Evolutionary conservation across 2,113 vertebrate species (phyloP), one percentile per base, ranked within the genome.

Genomic region (Morone chrysops): DNA sequence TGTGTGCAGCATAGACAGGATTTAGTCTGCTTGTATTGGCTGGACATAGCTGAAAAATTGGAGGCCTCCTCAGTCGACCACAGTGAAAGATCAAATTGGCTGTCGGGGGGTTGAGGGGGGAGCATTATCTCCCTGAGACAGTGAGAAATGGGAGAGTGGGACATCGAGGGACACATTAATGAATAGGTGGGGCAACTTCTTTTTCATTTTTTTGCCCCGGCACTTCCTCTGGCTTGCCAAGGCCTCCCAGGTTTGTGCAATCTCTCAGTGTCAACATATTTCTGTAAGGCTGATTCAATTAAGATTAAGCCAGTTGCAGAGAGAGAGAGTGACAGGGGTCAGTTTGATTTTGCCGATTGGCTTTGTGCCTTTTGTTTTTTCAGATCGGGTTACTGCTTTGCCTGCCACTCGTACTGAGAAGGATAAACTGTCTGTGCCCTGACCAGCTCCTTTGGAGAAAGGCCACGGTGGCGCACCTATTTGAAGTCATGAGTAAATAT

Each of bases 281-380:
- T 97, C 93, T 94, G 94, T 79, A 94, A 97, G 96, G 97, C 97
- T 97, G 98, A 99, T 99, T 99, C 97, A 99, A 99, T 99, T 99
- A 99, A 99, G 98, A 99, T 99, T 99, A 99, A 97, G 92, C 75
- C 94, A 94, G 93, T 94, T 88, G 78, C 82, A 84, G 90, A 86
- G 94, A 91, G 75, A 82, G 90, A 94, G 96, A 96, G 94, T 96
- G 96, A 95, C 96, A 94, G 90, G 96, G 96, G 96, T 97, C 96
- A 94, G 93, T 96, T 96, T 96, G 97, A 97, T 97, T 96, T 92
- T 87, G 94, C 92, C 82, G 93, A 94, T 95, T 96, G 96, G 94
- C 96, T 96, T 94, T 92, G 89, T 90, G 85, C 96, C 95, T 95
- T 92, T 94, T 92, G 81, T 91, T 94, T 92, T 94, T 92, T 80